Conservation (phyloP, 2,888 invertebrate species). For the Dorcus hopei region DNA sequence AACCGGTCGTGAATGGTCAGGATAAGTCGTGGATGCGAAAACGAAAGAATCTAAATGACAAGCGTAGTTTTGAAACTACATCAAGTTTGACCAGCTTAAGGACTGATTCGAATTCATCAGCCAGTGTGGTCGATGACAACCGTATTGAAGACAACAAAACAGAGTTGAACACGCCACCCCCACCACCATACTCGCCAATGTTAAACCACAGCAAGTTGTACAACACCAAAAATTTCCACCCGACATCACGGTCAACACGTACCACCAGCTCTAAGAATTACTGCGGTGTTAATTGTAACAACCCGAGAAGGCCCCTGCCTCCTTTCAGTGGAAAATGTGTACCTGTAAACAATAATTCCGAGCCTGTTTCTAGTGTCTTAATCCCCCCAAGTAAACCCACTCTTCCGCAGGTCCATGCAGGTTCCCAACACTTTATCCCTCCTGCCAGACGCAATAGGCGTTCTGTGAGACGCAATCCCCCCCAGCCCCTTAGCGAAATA, state of each 20-base stretch:
- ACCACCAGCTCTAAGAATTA: background rate
- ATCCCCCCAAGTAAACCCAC: slow-evolving; percentile 3
- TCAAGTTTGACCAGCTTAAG: slow-evolving; percentile 34
- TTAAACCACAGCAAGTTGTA: slow-evolving; percentile 15
- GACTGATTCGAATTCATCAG: slow-evolving; percentile 41
- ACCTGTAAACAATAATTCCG: slow-evolving; percentile 11
- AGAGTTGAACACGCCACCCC: slow-evolving; percentile 20
- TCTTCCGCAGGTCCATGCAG: slow-evolving; percentile 23
- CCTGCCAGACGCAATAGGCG: slow-evolving; percentile 28
- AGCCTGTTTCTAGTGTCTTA: slow-evolving; percentile 10
- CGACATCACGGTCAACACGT: slow-evolving; percentile 6
- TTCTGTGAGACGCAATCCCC: slow-evolving; percentile 19
- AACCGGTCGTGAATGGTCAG: background rate
- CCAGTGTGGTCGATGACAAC: slow-evolving; percentile 31
- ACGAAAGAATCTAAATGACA: slow-evolving; percentile 2
- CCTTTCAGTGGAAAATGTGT: background rate
- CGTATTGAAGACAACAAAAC: slow-evolving; percentile 15
- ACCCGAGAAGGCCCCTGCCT: background rate
- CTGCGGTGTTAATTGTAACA: slow-evolving; percentile 2
- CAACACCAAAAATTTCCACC: slow-evolving; percentile 25
- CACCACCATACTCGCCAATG: slow-evolving; percentile 20
- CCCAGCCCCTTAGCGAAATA: slow-evolving; percentile 38
- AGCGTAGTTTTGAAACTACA: slow-evolving; percentile 22
- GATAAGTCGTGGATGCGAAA: slow-evolving; percentile 3
- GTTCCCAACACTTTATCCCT: slow-evolving; percentile 30